Base-by-base conservation (phyloP, 1,140 invertebrate species). In the Leptinotarsa texana region DNA sequence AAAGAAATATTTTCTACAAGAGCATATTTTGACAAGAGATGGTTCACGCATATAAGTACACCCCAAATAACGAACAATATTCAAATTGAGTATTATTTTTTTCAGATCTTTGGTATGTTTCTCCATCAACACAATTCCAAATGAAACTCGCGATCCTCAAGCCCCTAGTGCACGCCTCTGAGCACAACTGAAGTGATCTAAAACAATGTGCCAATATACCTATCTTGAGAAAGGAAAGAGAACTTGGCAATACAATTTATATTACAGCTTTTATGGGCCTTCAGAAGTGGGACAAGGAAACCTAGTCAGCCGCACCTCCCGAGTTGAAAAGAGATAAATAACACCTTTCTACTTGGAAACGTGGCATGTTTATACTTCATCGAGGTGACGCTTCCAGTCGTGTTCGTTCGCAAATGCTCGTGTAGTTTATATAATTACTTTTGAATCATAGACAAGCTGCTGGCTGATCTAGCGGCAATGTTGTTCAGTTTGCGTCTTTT, bases 341-440 rank as follows among this genome's bases (percentile, higher is more conserved):
- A 57, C 24, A 13, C 13, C 6, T 1, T 13, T 69, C 69, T 22
- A 76, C 33, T 13, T 67, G 77, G 77, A 75, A 78, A 78, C 75
- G 24, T 33, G 63, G 76, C 65, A 18, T 27, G 71, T 68, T 75
- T 78, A 72, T 67, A 78, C 65, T 74, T 68, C 75, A 62, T 72
- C 77, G 65, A 33, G 48, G 66, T 70, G 62, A 74, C 51, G 51
- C 17, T 57, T 18, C 71, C 51, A 47, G 61, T 67, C 48, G 69
- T 63, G 22, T 69, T 62, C 42, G 61, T 51, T 66, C 74, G 27
- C 69, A 61, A 69, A 75, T n/a, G 67, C 62, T 66, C 66, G 66
- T 68, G 24, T 18, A 74, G 74, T 78, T 76, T 74, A 78, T 75
- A 73, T 78, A 75, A 75, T 75, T 78, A 74, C 75, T 73, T 78